Conservation (phyloP, 2,888 invertebrate genomes). For the Synanthedon andrenaeformis region DNA sequence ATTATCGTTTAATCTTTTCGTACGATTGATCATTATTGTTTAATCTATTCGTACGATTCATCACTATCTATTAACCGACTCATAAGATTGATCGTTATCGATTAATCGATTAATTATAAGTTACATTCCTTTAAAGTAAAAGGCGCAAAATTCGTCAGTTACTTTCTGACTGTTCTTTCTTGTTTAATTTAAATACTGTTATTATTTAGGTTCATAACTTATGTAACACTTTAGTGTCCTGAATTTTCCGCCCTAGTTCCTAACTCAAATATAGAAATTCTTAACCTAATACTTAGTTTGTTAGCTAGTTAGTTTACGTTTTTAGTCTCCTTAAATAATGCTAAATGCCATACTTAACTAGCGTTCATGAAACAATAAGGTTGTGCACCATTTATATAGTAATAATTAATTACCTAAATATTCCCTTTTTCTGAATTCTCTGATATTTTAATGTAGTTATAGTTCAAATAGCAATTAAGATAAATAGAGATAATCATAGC, state of each 20-base stretch:
- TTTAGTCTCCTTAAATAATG: constrained; percentile 43
- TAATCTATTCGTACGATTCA: too few species aligned
- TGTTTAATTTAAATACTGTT: constrained; percentile 2
- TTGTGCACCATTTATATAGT: constrained; percentile 70
- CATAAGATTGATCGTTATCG: too few species aligned
- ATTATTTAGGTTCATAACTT: constrained; percentile 1
- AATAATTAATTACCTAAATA: constrained; percentile 49
- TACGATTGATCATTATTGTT: too few species aligned
- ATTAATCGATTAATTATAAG: too few species aligned
- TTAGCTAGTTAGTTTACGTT: constrained; percentile 42
- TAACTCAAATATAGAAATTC: constrained; percentile 38
- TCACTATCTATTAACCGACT: too few species aligned
- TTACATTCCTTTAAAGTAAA: background rate
- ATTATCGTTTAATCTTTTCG: too few species aligned
- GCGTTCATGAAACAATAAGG: constrained; percentile 69
- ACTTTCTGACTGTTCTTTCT: constrained; percentile 6
- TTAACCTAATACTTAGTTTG: constrained; percentile 39
- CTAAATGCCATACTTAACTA: constrained; percentile 62
- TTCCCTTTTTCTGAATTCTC: constrained; percentile 69
- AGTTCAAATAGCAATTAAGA: constrained; percentile 50
- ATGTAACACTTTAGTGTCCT: background rate
- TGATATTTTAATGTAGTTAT: constrained; percentile 68
- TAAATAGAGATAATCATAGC: constrained; percentile 58
- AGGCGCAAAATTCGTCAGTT: background rate
- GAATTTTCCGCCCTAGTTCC: constrained; percentile 46